These are phyloP conservation scores for Pelosia muscerda DNA, from an alignment of 2,888 invertebrate genomes.

Conservation along the genomic window DNA sequence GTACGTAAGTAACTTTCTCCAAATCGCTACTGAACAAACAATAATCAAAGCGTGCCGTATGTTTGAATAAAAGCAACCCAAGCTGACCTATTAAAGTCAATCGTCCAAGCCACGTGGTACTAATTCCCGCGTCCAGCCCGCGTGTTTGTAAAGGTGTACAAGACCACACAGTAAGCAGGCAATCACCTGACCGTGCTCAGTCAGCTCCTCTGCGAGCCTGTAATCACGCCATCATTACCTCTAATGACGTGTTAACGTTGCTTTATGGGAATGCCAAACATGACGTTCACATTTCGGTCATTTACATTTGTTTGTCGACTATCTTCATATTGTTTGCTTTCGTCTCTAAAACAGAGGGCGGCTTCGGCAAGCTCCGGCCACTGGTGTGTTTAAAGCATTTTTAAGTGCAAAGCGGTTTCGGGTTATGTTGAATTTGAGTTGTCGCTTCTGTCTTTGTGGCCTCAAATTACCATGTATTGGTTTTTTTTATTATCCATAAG, in stretches of 20 bases:
- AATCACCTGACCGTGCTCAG: conserved; percentile 79
- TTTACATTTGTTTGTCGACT: conserved; percentile 86
- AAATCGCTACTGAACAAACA: conserved; percentile 27
- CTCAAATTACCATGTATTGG: conserved; percentile 49
- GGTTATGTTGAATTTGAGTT: conserved; percentile 71
- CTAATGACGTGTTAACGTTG: conserved; percentile 87
- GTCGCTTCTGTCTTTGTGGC: conserved; percentile 63
- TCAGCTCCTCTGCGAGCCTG: conserved; percentile 71
- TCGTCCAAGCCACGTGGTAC: conserved; percentile 70
- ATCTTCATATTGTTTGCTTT: conserved; percentile 83
- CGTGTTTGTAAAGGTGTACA: conserved; percentile 76
- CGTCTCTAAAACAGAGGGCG: conserved; percentile 86
- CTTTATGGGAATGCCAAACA: conserved; percentile 87
- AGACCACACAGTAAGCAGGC: conserved; percentile 84
- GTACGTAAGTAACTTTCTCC: conserved; percentile 28
- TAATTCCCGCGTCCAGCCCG: conserved; percentile 62
- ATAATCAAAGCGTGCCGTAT: conserved; percentile 36
- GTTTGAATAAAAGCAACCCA: conserved; percentile 38
- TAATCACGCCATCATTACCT: conserved; percentile 86
- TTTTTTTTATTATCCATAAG: conserved; percentile 24
- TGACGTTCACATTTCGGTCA: conserved; percentile 86
- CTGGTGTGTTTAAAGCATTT: conserved; percentile 74
- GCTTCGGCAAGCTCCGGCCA: conserved; percentile 70
- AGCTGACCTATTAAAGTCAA: conserved; percentile 54
- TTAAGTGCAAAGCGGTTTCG: conserved; percentile 76